These are phyloP conservation scores for Ephialtes manifestator DNA, from an alignment of 2,888 invertebrate species.

Conservation along the genomic window DNA sequence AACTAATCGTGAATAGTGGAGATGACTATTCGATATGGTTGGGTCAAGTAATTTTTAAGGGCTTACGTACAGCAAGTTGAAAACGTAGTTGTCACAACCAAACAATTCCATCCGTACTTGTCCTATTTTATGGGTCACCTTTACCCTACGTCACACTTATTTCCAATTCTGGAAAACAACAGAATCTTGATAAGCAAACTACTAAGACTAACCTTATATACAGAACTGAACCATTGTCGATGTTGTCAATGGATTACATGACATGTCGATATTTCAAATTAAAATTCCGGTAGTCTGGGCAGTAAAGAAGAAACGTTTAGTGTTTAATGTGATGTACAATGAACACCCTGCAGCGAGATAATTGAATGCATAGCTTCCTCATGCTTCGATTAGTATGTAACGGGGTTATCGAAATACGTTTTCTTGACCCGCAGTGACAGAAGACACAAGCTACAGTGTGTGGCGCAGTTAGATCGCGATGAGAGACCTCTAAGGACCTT, in stretches of 20 bases:
- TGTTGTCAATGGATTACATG: neutral
- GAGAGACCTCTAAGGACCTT: neutral
- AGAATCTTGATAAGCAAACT: no score
- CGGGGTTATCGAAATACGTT: constrained; percentile 17
- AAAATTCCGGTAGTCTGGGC: neutral
- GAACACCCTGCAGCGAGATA: constrained; percentile 1
- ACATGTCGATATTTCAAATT: neutral
- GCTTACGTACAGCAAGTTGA: no score
- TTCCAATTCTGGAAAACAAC: no score
- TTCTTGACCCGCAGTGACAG: neutral
- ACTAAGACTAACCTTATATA: no score
- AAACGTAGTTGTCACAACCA: no score
- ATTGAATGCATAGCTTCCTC: constrained; percentile 8
- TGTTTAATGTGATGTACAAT: neutral
- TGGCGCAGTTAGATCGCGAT: neutral
- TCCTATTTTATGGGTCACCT: no score
- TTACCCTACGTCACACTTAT: no score
- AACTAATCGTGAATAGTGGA: no score
- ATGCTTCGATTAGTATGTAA: constrained; percentile 10
- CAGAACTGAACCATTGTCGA: neutral
- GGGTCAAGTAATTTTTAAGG: no score
- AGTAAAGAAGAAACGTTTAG: neutral
- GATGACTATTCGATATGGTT: no score
- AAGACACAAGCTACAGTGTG: neutral
- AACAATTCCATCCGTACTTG: no score